Percentiles rank a stretch among this genome's conserved stretches.
Conservation (phyloP, 2,113 vertebrate genomes). For the Lonchura striata region DNA sequence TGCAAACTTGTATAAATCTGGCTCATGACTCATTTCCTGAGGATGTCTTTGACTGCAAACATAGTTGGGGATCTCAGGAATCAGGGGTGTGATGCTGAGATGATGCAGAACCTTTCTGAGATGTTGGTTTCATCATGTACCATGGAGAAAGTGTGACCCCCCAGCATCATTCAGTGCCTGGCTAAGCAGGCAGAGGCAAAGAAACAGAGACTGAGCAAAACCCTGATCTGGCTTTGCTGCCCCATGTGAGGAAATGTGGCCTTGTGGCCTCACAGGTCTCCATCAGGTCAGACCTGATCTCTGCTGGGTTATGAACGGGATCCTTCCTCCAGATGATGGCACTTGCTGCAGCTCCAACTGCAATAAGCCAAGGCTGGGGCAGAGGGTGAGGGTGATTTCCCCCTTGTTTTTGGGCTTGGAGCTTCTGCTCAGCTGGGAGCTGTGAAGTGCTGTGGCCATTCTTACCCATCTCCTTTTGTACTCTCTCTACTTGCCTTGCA, state of each 20-base stretch:
- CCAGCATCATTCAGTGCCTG: not conserved
- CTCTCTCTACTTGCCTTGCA: not conserved
- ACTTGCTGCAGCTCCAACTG: not conserved
- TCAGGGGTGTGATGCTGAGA: not conserved
- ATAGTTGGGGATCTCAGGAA: not conserved
- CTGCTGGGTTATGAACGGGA: not conserved
- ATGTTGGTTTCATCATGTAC: not conserved
- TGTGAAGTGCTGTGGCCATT: not conserved
- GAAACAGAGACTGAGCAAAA: not conserved
- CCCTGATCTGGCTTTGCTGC: not conserved
- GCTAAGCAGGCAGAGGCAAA: not conserved
- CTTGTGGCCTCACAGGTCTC: not conserved
- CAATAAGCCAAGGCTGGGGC: not conserved
- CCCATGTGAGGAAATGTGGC: rapidly evolving
- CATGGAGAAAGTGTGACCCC: not conserved
- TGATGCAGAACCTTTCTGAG: not conserved
- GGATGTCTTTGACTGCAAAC: slow-evolving; percentile 1
- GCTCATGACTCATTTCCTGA: slow-evolving; percentile 41
- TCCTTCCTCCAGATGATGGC: not conserved
- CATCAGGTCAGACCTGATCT: not conserved
- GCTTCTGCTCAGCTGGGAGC: not conserved
- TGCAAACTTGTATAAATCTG: slow-evolving; percentile 24
- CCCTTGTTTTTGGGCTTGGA: not conserved
- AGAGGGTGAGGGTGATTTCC: not conserved
- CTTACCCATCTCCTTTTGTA: not conserved